Evolutionary conservation across 2,113 vertebrate genomes (phyloP), one percentile per base, ranked within the genome.

Genomic region (Pagrus major): DNA sequence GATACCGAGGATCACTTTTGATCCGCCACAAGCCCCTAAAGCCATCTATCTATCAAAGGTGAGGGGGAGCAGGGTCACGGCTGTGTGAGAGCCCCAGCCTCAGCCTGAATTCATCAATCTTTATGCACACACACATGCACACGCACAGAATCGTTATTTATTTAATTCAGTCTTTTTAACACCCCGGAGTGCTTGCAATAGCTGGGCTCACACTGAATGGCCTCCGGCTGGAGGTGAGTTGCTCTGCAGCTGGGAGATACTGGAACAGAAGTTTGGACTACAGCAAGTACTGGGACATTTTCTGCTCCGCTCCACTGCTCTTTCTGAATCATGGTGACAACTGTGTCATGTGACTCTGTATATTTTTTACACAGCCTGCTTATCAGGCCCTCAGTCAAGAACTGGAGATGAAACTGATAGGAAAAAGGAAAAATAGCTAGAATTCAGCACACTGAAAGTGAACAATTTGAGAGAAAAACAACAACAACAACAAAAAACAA

Each of bases 1-100:
- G 94, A 95, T 95, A 95, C 87, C 89, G 87, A 91, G 89, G 94
- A 95, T 94, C 94, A 95, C 94, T 85, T 93, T 93, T 94, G 92
- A 95, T 95, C 94, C 93, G 88, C 83, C 31, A 0, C 74, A 89
- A 95, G 91, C 92, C 94, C 41, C 85, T 93, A 92, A 89, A 93
- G 94, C 93, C 92, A 94, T 94, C 93, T 93, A 91, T 95, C 94
- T 95, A 95, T 94, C 91, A 95, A 74, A 86, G 83, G 87, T 87
- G 75, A 81, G 73, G 69, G 67, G 69, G 72, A 80, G 77, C 77
- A 85, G 70, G 86, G 88, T 88, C 88, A 90, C 23, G 71, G 76
- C 83, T 86, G 60, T 83, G 74, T 63, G 71, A 79, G 81, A 86
- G 65, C 76, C 80, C 55, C 47, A 59, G 77, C 77, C 61, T 70